Evolutionary conservation across 2,113 vertebrate species (phyloP).

Genomic region (Neofelis nebulosa): DNA sequence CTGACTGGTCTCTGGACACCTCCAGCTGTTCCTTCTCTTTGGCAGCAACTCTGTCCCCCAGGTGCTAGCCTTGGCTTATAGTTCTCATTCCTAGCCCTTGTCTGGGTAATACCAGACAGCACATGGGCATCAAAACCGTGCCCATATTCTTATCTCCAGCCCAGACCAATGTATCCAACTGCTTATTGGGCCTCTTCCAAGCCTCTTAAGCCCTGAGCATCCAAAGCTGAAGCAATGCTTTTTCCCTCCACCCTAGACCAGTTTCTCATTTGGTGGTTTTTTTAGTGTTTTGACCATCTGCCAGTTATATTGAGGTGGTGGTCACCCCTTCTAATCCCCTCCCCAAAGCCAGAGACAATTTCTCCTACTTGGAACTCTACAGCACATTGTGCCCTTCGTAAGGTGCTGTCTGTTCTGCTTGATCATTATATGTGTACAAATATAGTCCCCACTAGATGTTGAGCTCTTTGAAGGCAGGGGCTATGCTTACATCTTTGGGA

Average conservation of each 20-base stretch:
- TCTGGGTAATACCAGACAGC: background rate
- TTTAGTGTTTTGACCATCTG: background rate
- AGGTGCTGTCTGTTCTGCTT: background rate
- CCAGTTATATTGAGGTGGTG: background rate
- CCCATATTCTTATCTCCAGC: background rate
- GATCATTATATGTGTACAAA: background rate
- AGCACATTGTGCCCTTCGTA: background rate
- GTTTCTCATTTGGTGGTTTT: background rate
- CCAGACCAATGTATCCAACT: background rate
- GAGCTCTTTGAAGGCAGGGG: background rate
- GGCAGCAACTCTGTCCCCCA: background rate
- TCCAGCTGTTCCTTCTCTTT: background rate
- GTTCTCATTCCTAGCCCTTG: background rate
- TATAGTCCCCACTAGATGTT: background rate
- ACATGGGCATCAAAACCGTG: background rate
- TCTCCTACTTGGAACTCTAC: background rate
- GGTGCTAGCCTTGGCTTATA: too few species aligned
- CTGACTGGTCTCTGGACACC: background rate
- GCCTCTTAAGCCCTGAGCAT: background rate
- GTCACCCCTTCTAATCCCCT: background rate
- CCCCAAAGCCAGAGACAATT: background rate
- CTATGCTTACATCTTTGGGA: background rate
- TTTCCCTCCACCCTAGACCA: background rate
- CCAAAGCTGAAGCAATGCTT: background rate
- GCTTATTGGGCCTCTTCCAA: background rate